These are phyloP conservation scores for Mamestra brassicae DNA, from an alignment of 2,888 invertebrate genomes.

Conservation along the genomic window DNA sequence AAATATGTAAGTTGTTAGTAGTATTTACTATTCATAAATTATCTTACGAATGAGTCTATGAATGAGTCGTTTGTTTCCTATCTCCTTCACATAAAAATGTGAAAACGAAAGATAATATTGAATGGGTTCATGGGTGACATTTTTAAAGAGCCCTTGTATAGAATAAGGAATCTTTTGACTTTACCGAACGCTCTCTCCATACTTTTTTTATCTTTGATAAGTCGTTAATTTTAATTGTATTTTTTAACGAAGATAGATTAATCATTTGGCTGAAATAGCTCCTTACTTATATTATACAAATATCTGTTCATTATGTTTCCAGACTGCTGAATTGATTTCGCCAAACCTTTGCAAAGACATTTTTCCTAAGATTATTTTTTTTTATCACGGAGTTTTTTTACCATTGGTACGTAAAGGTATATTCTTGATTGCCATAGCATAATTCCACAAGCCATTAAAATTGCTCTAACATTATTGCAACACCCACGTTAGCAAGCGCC, in stretches of 20 bases:
- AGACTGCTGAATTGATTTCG: background rate
- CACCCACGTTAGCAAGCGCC: background rate
- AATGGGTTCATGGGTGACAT: conserved; percentile 64
- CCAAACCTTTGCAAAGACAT: background rate
- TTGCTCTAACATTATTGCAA: conserved; percentile 22
- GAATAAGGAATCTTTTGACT: conserved; percentile 59
- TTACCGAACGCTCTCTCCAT: conserved; percentile 59
- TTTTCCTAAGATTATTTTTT: background rate
- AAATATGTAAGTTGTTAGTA: background rate
- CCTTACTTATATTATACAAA: background rate
- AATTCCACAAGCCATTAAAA: conserved; percentile 18
- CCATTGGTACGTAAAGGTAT: no score
- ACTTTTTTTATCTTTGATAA: conserved; percentile 51
- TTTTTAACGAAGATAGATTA: conserved; percentile 20
- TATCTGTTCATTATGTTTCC: background rate
- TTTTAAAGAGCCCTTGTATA: conserved; percentile 62
- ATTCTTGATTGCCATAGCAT: background rate
- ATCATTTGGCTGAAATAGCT: conserved; percentile 15
- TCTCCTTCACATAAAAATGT: conserved; percentile 54
- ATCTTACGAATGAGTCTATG: conserved; percentile 26
- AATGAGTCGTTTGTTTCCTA: conserved; percentile 46
- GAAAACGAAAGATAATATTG: conserved; percentile 53
- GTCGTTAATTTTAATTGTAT: conserved; percentile 50
- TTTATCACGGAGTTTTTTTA: background rate
- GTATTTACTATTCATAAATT: conserved; percentile 42